Evolutionary conservation across 1,140 invertebrate species (phyloP), one percentile per base, ranked within the genome.

Genomic region (Drosophila nasuta): DNA sequence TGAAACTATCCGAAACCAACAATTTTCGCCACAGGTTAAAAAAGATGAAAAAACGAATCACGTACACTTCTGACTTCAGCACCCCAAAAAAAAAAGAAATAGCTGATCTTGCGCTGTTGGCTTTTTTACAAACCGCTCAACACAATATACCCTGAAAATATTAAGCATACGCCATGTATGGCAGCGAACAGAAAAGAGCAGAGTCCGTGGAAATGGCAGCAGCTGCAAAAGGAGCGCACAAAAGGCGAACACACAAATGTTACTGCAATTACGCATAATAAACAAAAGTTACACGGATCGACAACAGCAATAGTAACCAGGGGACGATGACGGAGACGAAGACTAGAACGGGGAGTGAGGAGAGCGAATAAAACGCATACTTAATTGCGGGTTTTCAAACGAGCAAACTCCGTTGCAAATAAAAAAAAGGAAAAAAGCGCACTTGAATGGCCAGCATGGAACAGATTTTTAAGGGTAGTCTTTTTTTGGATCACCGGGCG

Each of bases 181-280:
- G 54, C 56, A 30, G 52, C 6, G n/a, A 48, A 58, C 28, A 52
- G n/a, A 48, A 65, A 78, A 70, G 75, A 65, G 43, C 48, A 60
- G 63, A 33, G n/a, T n/a, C 30, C 13, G 25, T 69, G 38, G 28
- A 77, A 88, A 88, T 80, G 65, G 63, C 70, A 56, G 83, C 83
- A 87, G 83, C 83, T 87, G 83, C 83, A 88, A 88, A 79, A 71
- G 72, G 66, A 87, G 67, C 75, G 67, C 76, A 79, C 83, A 87
- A 81, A 87, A 87, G 72, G 72, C 58, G 77, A 73, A 78, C 64
- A 66, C 63, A 76, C 58, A 85, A 56, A 65, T 86, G 80, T 88
- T 88, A 91, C 89, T 85, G 89, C 88, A 91, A 91, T 91, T 91
- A 91, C 81, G 75, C 72, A 80, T 83, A 91, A 91, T 91, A 91